These are phyloP conservation scores for Clusia tigrina DNA, from an alignment of 2,888 invertebrate species.

Conservation along the genomic window DNA sequence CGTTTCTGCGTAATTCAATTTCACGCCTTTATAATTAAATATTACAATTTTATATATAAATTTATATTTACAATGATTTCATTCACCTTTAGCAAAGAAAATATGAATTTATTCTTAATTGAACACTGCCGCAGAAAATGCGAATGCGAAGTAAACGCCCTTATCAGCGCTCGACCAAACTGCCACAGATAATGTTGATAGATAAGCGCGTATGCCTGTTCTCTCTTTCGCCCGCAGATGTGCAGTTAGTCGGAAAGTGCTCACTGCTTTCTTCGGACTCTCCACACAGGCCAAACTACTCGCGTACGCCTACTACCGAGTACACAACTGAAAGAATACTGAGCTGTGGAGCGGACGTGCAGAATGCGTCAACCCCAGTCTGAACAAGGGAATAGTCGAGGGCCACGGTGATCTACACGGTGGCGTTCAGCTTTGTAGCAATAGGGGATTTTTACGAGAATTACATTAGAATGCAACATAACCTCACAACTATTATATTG, in stretches of 20 bases:
- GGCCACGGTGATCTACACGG: not conserved
- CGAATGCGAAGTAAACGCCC: not conserved
- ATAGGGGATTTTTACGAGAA: not conserved
- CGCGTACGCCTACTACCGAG: conserved; percentile 14
- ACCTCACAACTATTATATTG: too few species aligned
- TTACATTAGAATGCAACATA: too few species aligned
- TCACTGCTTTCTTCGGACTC: conserved; percentile 4
- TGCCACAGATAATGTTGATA: conserved; percentile 23
- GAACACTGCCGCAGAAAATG: too few species aligned
- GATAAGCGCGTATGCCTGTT: not conserved
- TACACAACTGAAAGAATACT: conserved; percentile 21
- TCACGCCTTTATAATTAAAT: too few species aligned
- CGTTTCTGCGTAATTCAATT: too few species aligned
- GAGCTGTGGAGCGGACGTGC: conserved; percentile 14
- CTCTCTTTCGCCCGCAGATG: too few species aligned
- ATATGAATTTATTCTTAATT: too few species aligned
- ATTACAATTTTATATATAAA: too few species aligned
- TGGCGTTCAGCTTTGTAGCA: conserved; percentile 13
- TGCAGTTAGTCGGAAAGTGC: too few species aligned
- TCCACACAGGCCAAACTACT: too few species aligned
- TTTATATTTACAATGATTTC: too few species aligned
- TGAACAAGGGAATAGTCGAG: not conserved
- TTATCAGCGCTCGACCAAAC: conserved; percentile 6
- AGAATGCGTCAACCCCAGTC: conserved; percentile 16
- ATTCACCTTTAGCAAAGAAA: too few species aligned